Evolutionary conservation across 2,113 vertebrate species (phyloP), one percentile per base, ranked within the genome.

Genomic region (Laterallus jamaicensis): DNA sequence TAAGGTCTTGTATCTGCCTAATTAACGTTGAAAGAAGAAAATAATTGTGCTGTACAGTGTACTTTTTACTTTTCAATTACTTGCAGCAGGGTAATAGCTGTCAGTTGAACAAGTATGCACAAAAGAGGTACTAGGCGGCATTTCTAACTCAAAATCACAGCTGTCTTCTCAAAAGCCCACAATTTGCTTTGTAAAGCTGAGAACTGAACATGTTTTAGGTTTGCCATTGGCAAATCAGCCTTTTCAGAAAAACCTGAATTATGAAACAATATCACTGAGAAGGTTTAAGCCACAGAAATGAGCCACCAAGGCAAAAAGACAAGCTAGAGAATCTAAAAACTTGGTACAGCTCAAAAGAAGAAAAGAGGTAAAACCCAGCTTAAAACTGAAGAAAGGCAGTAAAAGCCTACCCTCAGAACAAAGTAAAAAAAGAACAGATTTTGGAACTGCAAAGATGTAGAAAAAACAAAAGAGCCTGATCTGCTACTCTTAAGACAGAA

Each of bases 1-100:
- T 18, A 70, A 47, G 19, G 15, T 47, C 14, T 80, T 0, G 0
- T 52, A 37, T 71, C 39, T 60, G 22, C 11, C 19, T 10, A 60
- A 54, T 3, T 3, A 62, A 35, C 2, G 5, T 10, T 67, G 26
- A 74, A 79, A 90, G 35, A 64, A 82, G 11, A 22, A 62, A 84
- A 31, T 20, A 80, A 35, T 4, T 70, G 29, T 69, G 29, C 25
- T 9, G 1, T 11, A 15, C 13, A 67, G 44, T 35, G 7, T 29
- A 37, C 82, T 59, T 86, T 91, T 88, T 49, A 32, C 6, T 85
- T 29, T 56, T 88, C n/a, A 32, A 3, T 31, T 29, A 18, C n/a
- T 39, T 70, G n/a, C 35, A 44, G 32, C 13, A 11, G 1, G 10
- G 8, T 14, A 74, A 70, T 13, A 37, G 4, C 9, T 62, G 26